These are phyloP conservation scores for Galeopsomyia nigrocyanea DNA, from an alignment of 2,888 invertebrate genomes.

Conservation along the genomic window DNA sequence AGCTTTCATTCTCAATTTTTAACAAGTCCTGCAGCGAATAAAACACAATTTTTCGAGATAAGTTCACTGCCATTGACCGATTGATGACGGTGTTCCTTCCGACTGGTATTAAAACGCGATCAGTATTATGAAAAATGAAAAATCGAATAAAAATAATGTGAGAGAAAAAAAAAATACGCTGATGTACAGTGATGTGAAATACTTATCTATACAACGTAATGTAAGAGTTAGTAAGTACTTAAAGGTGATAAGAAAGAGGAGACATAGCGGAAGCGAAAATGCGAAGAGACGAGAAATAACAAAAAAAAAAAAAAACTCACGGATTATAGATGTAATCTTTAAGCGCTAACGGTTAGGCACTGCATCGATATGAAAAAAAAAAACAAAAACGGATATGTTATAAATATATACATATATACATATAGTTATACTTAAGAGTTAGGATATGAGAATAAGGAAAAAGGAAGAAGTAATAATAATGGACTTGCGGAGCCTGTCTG, in stretches of 20 bases:
- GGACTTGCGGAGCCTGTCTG: slow-evolving; percentile 32
- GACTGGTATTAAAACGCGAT: neutral
- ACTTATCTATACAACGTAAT: slow-evolving; percentile 56
- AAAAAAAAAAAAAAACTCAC: slow-evolving; percentile 41
- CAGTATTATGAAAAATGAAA: neutral
- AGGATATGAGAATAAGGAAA: neutral
- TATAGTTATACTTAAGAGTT: neutral
- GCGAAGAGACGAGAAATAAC: slow-evolving; percentile 48
- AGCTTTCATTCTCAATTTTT: slow-evolving; percentile 33
- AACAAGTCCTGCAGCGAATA: slow-evolving; percentile 58
- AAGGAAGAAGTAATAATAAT: slow-evolving; percentile 11
- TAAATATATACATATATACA: slow-evolving; percentile 35
- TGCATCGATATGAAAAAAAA: slow-evolving; percentile 58
- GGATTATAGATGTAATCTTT: slow-evolving; percentile 58
- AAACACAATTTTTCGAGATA: slow-evolving; percentile 59
- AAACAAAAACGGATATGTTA: slow-evolving; percentile 57
- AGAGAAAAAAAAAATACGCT: slow-evolving; percentile 48
- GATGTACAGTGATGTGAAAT: slow-evolving; percentile 63
- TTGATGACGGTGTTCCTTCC: neutral
- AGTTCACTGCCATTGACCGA: slow-evolving; percentile 63
- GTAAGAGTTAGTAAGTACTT: slow-evolving; percentile 55
- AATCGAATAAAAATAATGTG: slow-evolving; percentile 27
- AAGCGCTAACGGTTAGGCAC: slow-evolving; percentile 58
- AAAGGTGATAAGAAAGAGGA: neutral
- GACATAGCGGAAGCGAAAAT: neutral